Percentiles rank a stretch among this genome's conserved stretches.
phyloP scores from a whole-genome alignment of 2,797 vertebrate genomes.

The Syngnathus acus region DNA sequence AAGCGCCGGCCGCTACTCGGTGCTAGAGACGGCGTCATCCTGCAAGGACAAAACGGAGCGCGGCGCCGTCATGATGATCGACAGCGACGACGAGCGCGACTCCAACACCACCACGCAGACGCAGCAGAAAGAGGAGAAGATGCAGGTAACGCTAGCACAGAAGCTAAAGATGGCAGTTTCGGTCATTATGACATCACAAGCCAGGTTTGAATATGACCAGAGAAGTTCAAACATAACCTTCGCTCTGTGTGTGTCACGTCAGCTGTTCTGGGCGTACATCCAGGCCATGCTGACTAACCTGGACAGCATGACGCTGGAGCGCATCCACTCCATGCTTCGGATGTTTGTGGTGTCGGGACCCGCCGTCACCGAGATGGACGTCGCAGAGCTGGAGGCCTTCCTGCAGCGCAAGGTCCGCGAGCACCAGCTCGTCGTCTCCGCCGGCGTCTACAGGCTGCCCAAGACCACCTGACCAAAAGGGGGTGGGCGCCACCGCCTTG shows the following conservation, averaged over 20 bases:
- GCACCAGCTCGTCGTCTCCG: slow-evolving; percentile 82
- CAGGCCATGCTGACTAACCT: slow-evolving; percentile 98
- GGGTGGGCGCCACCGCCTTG: no score
- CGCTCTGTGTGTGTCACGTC: background rate
- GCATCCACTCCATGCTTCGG: slow-evolving; percentile 95
- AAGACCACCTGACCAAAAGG: slow-evolving; percentile 60
- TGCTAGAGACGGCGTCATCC: slow-evolving; percentile 85
- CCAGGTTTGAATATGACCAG: no score
- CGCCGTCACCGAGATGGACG: slow-evolving; percentile 87
- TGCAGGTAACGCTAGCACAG: slow-evolving; percentile 54
- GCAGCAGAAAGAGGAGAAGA: slow-evolving; percentile 92
- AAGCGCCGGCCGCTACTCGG: slow-evolving; percentile 74
- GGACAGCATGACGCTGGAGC: slow-evolving; percentile 91
- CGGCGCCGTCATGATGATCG: slow-evolving; percentile 82
- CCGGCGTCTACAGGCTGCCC: slow-evolving; percentile 88
- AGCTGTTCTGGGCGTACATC: slow-evolving; percentile 98
- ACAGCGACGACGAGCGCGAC: slow-evolving; percentile 93
- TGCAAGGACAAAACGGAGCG: slow-evolving; percentile 77
- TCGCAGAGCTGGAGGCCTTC: slow-evolving; percentile 91
- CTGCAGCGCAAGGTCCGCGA: slow-evolving; percentile 92
- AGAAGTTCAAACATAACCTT: background rate
- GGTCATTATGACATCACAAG: background rate
- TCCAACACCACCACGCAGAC: slow-evolving; percentile 95
- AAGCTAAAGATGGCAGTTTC: background rate
- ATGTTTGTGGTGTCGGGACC: slow-evolving; percentile 95